These are phyloP conservation scores for Metallyticus violacea DNA, from an alignment of 2,888 invertebrate species.

Conservation along the genomic window DNA sequence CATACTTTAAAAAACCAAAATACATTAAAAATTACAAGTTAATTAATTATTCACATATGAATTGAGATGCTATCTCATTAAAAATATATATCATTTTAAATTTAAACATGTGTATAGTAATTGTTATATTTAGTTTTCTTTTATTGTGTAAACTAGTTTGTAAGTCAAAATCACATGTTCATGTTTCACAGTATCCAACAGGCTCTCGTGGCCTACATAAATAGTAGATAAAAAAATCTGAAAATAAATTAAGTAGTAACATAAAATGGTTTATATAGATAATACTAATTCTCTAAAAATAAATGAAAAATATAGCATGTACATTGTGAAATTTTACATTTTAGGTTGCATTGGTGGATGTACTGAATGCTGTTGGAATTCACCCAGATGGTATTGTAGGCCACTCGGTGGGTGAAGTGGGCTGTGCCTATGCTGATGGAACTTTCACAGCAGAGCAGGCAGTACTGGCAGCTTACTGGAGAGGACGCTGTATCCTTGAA, in stretches of 20 bases:
- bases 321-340: conserved; percentile 16
- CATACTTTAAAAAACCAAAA: no score
- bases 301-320: neutral
- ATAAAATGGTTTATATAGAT: neutral
- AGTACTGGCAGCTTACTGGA: conserved; percentile 89
- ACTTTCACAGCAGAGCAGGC: conserved; percentile 93
- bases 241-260: neutral
- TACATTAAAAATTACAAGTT: no score
- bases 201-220: no score
- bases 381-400: conserved; percentile 93
- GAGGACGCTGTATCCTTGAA: conserved; percentile 81
- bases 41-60: no score
- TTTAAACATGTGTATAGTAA: no score
- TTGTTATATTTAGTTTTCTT: no score
- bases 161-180: no score
- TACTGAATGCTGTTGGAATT: conserved; percentile 71
- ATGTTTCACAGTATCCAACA: no score
- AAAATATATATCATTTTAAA: no score
- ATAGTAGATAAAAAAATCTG: no score
- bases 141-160: no score
- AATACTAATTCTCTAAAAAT: neutral
- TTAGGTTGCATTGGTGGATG: conserved; percentile 88
- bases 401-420: conserved; percentile 91
- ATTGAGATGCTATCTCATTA: no score
- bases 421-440: conserved; percentile 96